Base-by-base conservation (phyloP, 2,113 vertebrate genomes). In the Sylvietta virens region DNA sequence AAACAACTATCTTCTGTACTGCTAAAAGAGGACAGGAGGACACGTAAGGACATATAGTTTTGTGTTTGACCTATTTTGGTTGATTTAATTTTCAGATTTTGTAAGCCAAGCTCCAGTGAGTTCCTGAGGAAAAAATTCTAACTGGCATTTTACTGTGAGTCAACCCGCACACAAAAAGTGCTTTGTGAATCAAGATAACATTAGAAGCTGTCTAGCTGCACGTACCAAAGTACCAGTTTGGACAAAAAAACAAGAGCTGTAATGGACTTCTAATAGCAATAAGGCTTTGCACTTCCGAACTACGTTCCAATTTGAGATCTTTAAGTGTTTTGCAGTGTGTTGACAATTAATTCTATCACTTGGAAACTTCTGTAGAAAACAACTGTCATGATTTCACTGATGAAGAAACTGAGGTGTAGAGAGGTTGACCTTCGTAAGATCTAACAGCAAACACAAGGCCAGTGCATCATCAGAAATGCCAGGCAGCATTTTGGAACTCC, bases 11-110 rank as follows among this genome's bases (percentile, higher is more conserved):
- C 94, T 83, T 66, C 96, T 81, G 82, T 88, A 76, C 73, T 69
- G 77, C 67, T 96, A 95, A 98, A 97, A 85, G 97, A 97, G 97
- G 97, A 95, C 97, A 81, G 94, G 83, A 92, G 97, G 97, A 98
- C 97, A 97, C 86, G 30, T 97, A 97, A 98, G 98, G 98, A 98
- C 98, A 98, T 96, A 97, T 89, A 94, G 95, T 95, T 97, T 97
- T 95, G 94, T 96, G 93, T 94, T 97, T 95, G 94, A 97, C 97
- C 97, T 98, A 97, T 98, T 98, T 98, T 97, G 96, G 96, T 98
- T 98, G 98, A 98, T 97, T 98, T 97, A 95, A 89, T 97, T 98
- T 97, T 97, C 96, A 96, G 97, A 96, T 97, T 98, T 97, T 97
- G 97, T 98, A 98, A 98, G 97, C 97, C 95, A 95, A 97, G 97